These are phyloP conservation scores for Cinclus cinclus DNA, from an alignment of 2,113 vertebrate species.

Conservation along the genomic window DNA sequence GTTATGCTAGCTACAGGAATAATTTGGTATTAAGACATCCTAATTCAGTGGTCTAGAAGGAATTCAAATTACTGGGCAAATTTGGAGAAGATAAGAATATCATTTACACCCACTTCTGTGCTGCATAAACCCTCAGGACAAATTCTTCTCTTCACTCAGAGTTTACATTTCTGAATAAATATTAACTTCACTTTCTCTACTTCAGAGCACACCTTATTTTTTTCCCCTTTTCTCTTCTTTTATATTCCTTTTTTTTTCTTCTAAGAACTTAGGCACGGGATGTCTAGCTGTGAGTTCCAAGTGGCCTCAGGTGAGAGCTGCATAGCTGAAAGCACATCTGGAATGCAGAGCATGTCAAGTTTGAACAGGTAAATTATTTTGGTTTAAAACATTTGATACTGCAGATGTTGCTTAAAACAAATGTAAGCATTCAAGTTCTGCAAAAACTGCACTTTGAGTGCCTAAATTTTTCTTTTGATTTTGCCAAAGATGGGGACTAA, in stretches of 20 bases:
- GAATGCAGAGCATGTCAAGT: neutral
- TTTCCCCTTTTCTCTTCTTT: neutral
- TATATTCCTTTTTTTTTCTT: neutral
- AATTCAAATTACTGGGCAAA: neutral
- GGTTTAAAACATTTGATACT: neutral
- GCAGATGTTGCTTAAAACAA: neutral
- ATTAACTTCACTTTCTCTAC: neutral
- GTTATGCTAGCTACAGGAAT: neutral
- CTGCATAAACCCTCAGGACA: conserved; percentile 13
- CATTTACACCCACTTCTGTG: conserved; percentile 4
- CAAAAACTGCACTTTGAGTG: neutral
- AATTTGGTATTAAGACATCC: neutral
- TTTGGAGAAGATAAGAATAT: neutral
- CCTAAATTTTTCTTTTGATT: neutral
- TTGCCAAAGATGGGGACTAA: neutral
- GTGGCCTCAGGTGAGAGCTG: neutral
- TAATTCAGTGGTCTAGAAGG: neutral
- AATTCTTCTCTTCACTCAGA: neutral
- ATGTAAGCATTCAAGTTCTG: neutral
- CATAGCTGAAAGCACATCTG: neutral
- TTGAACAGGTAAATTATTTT: neutral
- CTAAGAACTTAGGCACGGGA: neutral
- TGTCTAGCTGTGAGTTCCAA: neutral
- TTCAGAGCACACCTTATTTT: neutral
- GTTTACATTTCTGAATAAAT: neutral